phyloP scores from a whole-genome alignment of 2,888 invertebrate genomes.

The Escarpia spicata region DNA sequence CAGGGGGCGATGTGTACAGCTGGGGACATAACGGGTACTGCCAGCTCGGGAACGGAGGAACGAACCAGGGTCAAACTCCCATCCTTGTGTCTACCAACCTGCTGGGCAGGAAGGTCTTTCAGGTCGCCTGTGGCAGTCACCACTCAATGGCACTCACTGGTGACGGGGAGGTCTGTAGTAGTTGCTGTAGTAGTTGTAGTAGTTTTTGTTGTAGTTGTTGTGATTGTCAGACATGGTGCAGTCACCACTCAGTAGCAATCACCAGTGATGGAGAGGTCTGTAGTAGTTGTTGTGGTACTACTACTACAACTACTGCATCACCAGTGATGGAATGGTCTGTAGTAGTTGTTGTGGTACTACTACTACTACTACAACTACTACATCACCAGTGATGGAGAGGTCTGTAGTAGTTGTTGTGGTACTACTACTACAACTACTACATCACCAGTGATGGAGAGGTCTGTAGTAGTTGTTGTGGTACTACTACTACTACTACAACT shows the following conservation, averaged over 20 bases:
- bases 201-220: background rate
- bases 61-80: slow-evolving; percentile 69
- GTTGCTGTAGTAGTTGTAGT: background rate
- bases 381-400: background rate
- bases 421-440: background rate
- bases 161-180: slow-evolving; percentile 70
- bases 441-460: background rate
- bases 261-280: too few species aligned
- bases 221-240: background rate
- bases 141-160: slow-evolving; percentile 71
- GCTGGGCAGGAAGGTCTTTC: slow-evolving; percentile 67
- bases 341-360: too few species aligned
- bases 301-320: too few species aligned
- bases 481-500: too few species aligned
- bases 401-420: background rate
- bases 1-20: slow-evolving; percentile 70
- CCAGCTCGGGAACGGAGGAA: slow-evolving; percentile 71
- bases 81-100: slow-evolving; percentile 67
- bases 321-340: too few species aligned
- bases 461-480: background rate
- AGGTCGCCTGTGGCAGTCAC: slow-evolving; percentile 72
- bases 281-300: too few species aligned
- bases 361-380: too few species aligned
- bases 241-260: background rate
- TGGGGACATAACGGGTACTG: slow-evolving; percentile 74